phyloP scores from a whole-genome alignment of 2,797 vertebrate genomes.

The Manis crassicaudata region DNA sequence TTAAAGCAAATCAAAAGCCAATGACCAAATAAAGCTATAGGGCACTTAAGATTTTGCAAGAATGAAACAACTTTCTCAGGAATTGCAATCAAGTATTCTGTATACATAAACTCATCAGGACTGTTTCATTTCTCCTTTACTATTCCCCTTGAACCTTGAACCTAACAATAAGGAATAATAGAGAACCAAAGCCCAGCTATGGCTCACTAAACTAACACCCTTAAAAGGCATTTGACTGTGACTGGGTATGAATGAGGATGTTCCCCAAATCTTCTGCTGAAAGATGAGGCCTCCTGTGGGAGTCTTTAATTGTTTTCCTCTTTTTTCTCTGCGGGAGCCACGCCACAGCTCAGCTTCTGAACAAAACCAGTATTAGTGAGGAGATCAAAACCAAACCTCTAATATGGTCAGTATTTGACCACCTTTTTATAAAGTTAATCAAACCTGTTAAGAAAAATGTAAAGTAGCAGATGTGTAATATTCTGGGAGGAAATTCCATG shows the following conservation, averaged over 20 bases:
- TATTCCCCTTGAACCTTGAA: constrained; percentile 55
- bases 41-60: neutral
- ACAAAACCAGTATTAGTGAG: constrained; percentile 74
- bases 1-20: constrained; percentile 14
- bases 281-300: constrained; percentile 62
- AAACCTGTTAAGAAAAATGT: constrained; percentile 55
- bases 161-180: constrained; percentile 55
- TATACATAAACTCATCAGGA: constrained; percentile 10
- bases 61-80: constrained; percentile 43
- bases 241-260: constrained; percentile 56
- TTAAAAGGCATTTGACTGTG: constrained; percentile 64
- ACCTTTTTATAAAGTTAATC: constrained; percentile 66
- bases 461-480: constrained; percentile 49
- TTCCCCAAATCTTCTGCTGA: constrained; percentile 64
- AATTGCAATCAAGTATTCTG: neutral
- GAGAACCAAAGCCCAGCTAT: constrained; percentile 35
- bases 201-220: constrained; percentile 60
- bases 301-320: constrained; percentile 70
- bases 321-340: constrained; percentile 67
- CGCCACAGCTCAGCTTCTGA: constrained; percentile 33
- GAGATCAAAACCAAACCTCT: constrained; percentile 67
- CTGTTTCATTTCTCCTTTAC: constrained; percentile 48
- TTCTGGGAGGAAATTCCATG: constrained; percentile 35
- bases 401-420: constrained; percentile 45
- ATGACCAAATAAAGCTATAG: neutral